Conservation (phyloP, 2,888 invertebrate species). For the Liodrosophila aerea region DNA sequence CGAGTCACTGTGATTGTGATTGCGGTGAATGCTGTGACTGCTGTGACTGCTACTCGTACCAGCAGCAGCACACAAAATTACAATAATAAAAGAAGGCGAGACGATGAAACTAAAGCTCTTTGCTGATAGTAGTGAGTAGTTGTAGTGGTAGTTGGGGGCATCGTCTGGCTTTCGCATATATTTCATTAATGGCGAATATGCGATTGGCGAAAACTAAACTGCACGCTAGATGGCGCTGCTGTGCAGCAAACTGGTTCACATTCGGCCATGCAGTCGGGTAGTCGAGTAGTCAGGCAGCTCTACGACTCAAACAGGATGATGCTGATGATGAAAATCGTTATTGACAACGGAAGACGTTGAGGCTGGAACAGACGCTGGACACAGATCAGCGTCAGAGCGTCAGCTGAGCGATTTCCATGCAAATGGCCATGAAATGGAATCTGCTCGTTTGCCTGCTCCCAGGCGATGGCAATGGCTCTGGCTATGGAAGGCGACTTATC, state of each 20-base stretch:
- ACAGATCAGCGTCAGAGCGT: slow-evolving; percentile 16
- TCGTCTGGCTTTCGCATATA: slow-evolving; percentile 65
- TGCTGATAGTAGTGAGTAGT: slow-evolving; percentile 54
- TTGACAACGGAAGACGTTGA: slow-evolving; percentile 76
- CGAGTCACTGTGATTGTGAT: slow-evolving; percentile 14
- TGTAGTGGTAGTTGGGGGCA: no score
- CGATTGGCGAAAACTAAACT: slow-evolving; percentile 47
- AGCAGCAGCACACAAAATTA: slow-evolving; percentile 42
- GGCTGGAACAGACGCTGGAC: slow-evolving; percentile 24
- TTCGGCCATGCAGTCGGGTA: slow-evolving; percentile 41
- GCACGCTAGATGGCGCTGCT: slow-evolving; percentile 59
- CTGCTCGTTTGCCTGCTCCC: slow-evolving; percentile 46
- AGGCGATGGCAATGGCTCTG: slow-evolving; percentile 15
- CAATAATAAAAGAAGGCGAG: slow-evolving; percentile 63
- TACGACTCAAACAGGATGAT: slow-evolving; percentile 55
- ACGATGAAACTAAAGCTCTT: slow-evolving; percentile 51
- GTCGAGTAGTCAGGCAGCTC: slow-evolving; percentile 7
- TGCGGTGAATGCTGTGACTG: slow-evolving; percentile 12
- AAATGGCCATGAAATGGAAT: slow-evolving; percentile 80
- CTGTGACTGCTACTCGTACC: slow-evolving; percentile 1
- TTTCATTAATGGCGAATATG: slow-evolving; percentile 71
- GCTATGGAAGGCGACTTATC: slow-evolving; percentile 41
- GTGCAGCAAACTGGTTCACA: slow-evolving; percentile 60
- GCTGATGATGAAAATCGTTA: slow-evolving; percentile 79
- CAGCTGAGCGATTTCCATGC: slow-evolving; percentile 76